A percentile compares a stretch with the other conserved stretches of the same genome.
These are phyloP conservation scores for Gallinago undulata DNA, from an alignment of 2,113 vertebrate species.

Conservation along the genomic window DNA sequence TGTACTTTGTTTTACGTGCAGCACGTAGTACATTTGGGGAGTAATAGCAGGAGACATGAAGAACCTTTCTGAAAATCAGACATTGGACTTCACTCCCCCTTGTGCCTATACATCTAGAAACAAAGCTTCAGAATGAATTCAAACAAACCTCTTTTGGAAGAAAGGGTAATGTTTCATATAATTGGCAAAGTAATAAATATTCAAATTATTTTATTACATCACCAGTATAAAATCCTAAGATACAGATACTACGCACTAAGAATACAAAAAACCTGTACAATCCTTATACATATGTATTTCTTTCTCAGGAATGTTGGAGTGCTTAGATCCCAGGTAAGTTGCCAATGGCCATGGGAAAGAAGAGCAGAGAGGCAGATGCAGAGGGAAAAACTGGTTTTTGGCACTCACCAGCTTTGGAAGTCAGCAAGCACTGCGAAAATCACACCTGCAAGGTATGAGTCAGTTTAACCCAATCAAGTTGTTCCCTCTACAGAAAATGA, in stretches of 20 bases:
- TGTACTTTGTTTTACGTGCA: background rate
- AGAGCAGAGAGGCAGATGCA: background rate
- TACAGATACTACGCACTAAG: accelerated
- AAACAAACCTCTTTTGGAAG: background rate
- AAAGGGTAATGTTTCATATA: background rate
- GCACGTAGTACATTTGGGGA: background rate
- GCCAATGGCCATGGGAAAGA: background rate
- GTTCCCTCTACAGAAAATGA: background rate
- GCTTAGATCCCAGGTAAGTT: background rate
- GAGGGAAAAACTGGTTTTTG: background rate
- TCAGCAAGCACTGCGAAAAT: background rate
- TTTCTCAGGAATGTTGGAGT: background rate
- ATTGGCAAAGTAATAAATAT: background rate
- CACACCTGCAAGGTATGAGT: accelerated
- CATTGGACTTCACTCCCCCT: background rate
- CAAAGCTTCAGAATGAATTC: background rate
- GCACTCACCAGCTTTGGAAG: background rate
- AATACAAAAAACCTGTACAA: background rate
- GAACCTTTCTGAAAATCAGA: background rate
- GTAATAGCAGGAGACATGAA: background rate
- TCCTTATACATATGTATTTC: background rate
- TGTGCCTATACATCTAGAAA: background rate
- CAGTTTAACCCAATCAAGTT: background rate
- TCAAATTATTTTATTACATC: background rate
- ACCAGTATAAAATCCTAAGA: background rate